phyloP scores from a whole-genome alignment of 2,888 invertebrate species.

The Lasioglossum villosulum region DNA sequence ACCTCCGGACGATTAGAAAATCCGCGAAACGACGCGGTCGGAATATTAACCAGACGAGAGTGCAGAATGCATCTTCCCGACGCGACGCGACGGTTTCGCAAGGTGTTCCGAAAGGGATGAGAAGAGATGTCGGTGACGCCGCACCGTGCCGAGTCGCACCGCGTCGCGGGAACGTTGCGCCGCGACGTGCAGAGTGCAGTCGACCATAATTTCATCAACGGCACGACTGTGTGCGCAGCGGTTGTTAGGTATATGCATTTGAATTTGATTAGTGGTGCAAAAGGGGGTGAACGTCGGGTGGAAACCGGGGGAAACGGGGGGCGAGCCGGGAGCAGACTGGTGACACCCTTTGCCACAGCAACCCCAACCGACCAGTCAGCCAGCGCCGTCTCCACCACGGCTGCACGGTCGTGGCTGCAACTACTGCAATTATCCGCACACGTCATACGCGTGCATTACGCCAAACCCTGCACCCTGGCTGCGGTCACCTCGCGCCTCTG shows the following conservation, averaged over 20 bases:
- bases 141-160: neutral
- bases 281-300: slow-evolving; percentile 48
- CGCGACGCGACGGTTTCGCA: neutral
- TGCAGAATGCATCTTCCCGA: neutral
- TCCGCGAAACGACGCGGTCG: neutral
- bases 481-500: slow-evolving; percentile 73
- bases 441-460: slow-evolving; percentile 81
- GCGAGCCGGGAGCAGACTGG: slow-evolving; percentile 71
- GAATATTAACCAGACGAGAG: neutral
- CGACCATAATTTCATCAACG: slow-evolving; percentile 84
- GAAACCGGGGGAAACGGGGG: slow-evolving; percentile 65
- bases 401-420: slow-evolving; percentile 79
- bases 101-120: slow-evolving; percentile 50
- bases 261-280: slow-evolving; percentile 84
- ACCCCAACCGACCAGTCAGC: slow-evolving; percentile 76
- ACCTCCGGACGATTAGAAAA: neutral
- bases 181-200: slow-evolving; percentile 79
- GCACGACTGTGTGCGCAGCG: slow-evolving; percentile 77
- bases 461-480: slow-evolving; percentile 70
- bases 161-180: neutral
- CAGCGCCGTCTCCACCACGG: slow-evolving; percentile 73
- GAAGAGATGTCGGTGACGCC: slow-evolving; percentile 42
- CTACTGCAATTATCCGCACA: slow-evolving; percentile 83
- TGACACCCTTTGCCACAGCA: slow-evolving; percentile 83
- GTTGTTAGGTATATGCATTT: slow-evolving; percentile 82